These are phyloP conservation scores for Eledona agricola DNA, from an alignment of 2,888 invertebrate genomes.

Conservation along the genomic window DNA sequence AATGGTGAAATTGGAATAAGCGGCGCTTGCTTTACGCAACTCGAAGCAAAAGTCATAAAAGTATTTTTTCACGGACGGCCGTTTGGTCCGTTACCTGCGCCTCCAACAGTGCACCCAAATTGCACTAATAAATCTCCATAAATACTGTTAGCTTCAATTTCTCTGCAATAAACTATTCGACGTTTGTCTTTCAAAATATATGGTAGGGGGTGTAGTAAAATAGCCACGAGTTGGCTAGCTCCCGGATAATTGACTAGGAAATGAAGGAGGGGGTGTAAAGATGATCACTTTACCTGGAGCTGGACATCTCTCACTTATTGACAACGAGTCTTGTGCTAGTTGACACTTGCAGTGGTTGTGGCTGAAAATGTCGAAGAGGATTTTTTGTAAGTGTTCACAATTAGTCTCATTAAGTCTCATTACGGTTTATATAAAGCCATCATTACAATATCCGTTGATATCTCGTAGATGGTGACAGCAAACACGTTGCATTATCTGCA, in stretches of 20 bases:
- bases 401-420: neutral
- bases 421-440: slow-evolving; percentile 44
- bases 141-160: slow-evolving; percentile 26
- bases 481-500: slow-evolving; percentile 40
- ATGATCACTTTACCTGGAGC: slow-evolving; percentile 12
- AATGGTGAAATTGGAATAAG: no score
- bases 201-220: no score
- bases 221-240: no score
- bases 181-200: slow-evolving; percentile 9
- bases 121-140: slow-evolving; percentile 33
- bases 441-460: slow-evolving; percentile 47
- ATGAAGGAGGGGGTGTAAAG: slow-evolving; percentile 1
- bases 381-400: slow-evolving; percentile 13
- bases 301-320: slow-evolving; percentile 16
- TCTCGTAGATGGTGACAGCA: slow-evolving; percentile 47
- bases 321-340: slow-evolving; percentile 14
- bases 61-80: no score
- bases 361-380: slow-evolving; percentile 6
- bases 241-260: slow-evolving; percentile 6
- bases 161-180: slow-evolving; percentile 21
- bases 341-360: slow-evolving; percentile 3
- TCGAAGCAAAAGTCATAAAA: no score
- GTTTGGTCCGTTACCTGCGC: slow-evolving; percentile 18
- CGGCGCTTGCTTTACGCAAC: no score
- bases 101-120: slow-evolving; percentile 17